These are phyloP conservation scores for Hypotaenidia okinawae DNA, from an alignment of 2,797 vertebrate genomes.

Conservation along the genomic window DNA sequence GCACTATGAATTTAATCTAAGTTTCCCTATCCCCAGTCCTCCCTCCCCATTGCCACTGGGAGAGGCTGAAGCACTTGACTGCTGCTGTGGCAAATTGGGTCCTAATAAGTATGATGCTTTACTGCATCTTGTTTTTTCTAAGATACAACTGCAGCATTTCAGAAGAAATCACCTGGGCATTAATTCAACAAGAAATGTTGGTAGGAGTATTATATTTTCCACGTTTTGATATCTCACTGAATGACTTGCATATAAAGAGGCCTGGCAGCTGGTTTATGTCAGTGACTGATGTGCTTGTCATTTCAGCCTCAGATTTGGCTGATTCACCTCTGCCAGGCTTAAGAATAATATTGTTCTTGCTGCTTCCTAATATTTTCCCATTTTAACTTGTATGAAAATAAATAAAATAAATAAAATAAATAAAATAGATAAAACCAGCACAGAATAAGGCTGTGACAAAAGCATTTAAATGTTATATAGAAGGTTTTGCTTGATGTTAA, in stretches of 20 bases:
- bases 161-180: constrained; percentile 78
- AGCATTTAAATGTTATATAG: neutral
- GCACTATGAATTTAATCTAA: constrained; percentile 80
- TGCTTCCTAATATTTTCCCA: neutral
- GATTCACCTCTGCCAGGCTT: constrained; percentile 26
- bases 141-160: constrained; percentile 75
- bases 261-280: constrained; percentile 64
- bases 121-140: constrained; percentile 78
- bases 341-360: constrained; percentile 33
- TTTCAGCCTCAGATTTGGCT: constrained; percentile 37
- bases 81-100: constrained; percentile 82
- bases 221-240: constrained; percentile 70
- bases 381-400: constrained; percentile 4
- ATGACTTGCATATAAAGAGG: constrained; percentile 75
- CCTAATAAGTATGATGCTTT: constrained; percentile 80
- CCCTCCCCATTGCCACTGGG: constrained; percentile 71
- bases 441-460: neutral
- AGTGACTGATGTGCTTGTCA: constrained; percentile 52
- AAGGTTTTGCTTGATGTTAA: neutral
- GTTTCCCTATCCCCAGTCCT: constrained; percentile 68
- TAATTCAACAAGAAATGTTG: constrained; percentile 73
- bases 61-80: constrained; percentile 77
- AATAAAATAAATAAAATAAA: neutral
- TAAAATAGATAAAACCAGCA: neutral
- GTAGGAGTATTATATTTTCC: constrained; percentile 73